Conservation (phyloP, 1,140 invertebrate genomes). For the Argopecten irradians region DNA sequence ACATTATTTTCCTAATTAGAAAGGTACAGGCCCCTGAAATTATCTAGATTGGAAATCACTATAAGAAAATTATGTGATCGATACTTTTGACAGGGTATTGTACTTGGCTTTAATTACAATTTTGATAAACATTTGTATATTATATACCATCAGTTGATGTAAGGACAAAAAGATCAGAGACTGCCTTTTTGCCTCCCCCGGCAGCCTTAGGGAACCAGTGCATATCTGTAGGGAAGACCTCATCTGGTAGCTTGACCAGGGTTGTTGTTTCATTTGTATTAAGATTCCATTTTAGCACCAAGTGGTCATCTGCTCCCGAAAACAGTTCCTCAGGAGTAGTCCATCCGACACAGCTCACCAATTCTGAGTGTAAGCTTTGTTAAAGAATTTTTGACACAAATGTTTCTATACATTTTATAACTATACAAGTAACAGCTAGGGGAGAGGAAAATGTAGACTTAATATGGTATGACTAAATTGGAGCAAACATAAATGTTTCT, state of each 20-base stretch:
- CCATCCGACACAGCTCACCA: conserved; percentile 93
- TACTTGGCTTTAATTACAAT: too few species aligned
- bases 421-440: too few species aligned
- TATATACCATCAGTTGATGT: conserved; percentile 89
- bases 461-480: too few species aligned
- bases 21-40: too few species aligned
- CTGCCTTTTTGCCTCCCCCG: conserved; percentile 82
- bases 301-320: conserved; percentile 94
- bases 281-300: conserved; percentile 91
- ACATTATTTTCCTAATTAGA: too few species aligned
- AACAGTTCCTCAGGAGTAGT: conserved; percentile 93
- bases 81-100: too few species aligned
- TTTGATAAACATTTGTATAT: conserved; percentile 30
- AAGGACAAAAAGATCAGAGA: conserved; percentile 89
- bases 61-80: too few species aligned
- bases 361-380: conserved; percentile 81
- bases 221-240: conserved; percentile 92
- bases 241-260: conserved; percentile 86
- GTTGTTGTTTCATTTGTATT: conserved; percentile 85
- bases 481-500: too few species aligned
- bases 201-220: conserved; percentile 85
- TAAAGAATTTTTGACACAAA: conserved; percentile 64
- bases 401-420: too few species aligned
- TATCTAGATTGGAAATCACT: too few species aligned
- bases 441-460: too few species aligned